Percentiles rank a stretch among this genome's conserved stretches.
Conservation (phyloP, 2,888 invertebrate species). For the Netelia inedita region DNA sequence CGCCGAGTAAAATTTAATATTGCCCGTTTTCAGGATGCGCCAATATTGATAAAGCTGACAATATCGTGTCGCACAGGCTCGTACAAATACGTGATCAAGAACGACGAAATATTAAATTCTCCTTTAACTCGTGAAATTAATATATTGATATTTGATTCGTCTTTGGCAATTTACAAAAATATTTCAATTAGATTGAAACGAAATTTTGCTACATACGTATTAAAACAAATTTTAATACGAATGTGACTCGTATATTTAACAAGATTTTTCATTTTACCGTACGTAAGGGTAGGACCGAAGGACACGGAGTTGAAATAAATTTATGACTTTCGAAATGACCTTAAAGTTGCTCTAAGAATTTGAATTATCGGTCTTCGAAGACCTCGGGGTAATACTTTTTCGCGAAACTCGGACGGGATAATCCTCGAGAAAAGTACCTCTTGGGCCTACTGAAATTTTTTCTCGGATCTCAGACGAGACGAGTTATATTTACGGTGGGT, state of each 20-base stretch:
- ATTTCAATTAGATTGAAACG: no score
- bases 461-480: conserved; percentile 1
- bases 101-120: no score
- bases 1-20: conserved; percentile 20
- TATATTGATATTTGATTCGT: no score
- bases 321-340: background rate
- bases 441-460: conserved; percentile 18
- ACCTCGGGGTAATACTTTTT: conserved; percentile 33
- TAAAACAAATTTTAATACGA: background rate
- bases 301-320: conserved; percentile 2
- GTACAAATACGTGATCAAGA: no score
- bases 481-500: conserved; percentile 13
- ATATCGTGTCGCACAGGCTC: background rate
- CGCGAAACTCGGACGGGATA: conserved; percentile 21
- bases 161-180: no score
- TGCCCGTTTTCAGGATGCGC: background rate
- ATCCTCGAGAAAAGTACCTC: conserved; percentile 30
- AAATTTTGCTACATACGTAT: background rate
- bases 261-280: no score
- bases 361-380: conserved; percentile 7
- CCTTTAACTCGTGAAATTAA: no score
- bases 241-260: background rate
- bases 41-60: background rate
- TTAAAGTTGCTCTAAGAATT: background rate
- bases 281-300: background rate